These are phyloP conservation scores for Naja naja DNA, from an alignment of 2,113 vertebrate genomes.

Conservation along the genomic window DNA sequence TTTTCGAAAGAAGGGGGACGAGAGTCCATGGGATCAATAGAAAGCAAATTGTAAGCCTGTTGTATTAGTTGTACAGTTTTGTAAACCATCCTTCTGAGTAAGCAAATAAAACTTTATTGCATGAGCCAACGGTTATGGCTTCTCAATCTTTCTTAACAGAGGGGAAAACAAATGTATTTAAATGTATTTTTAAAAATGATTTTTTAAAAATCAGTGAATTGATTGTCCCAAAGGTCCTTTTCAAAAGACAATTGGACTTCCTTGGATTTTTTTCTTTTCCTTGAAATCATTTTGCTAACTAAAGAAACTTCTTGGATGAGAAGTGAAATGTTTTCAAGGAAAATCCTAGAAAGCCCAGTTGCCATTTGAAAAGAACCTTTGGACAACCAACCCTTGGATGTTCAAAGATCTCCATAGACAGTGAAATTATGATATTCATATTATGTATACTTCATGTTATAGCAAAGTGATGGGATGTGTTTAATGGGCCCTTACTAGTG, in stretches of 20 bases:
- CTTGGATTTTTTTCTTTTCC: background rate
- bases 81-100: background rate
- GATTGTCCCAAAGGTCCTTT: background rate
- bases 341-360: too few species aligned
- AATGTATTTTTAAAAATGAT: too few species aligned
- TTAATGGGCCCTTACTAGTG: background rate
- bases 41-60: background rate
- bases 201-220: background rate
- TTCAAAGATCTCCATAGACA: too few species aligned
- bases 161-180: too few species aligned
- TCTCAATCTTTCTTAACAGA: background rate
- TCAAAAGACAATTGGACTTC: background rate
- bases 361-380: too few species aligned
- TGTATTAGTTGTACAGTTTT: background rate
- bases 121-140: background rate
- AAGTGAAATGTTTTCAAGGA: too few species aligned
- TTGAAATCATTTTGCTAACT: background rate
- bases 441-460: too few species aligned
- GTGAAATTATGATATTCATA: too few species aligned
- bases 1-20: background rate
- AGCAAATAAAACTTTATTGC: background rate
- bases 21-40: background rate
- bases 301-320: background rate
- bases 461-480: background rate
- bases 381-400: too few species aligned